These are phyloP conservation scores for Coptodon rendalli DNA, from an alignment of 2,113 vertebrate species.

Conservation along the genomic window DNA sequence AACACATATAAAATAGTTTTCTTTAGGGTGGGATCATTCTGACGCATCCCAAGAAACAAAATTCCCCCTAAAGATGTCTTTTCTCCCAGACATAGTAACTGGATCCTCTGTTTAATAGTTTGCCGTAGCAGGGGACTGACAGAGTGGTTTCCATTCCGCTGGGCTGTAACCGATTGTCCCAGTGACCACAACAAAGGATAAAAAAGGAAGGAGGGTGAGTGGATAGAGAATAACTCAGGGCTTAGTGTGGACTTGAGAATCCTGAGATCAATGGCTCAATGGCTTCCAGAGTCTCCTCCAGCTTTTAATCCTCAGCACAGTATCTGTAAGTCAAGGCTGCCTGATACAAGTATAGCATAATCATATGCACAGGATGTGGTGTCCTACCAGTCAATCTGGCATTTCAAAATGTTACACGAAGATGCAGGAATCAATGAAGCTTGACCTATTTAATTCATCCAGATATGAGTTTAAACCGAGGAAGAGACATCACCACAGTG, in stretches of 20 bases:
- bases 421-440: constrained; percentile 2
- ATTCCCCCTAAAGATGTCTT: constrained; percentile 45
- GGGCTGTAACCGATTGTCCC: constrained; percentile 69
- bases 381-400: constrained; percentile 9
- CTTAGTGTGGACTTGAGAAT: constrained; percentile 33
- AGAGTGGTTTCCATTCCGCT: constrained; percentile 64
- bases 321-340: constrained; percentile 31
- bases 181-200: constrained; percentile 67
- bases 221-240: constrained; percentile 37
- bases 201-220: constrained; percentile 47
- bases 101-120: constrained; percentile 69
- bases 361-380: constrained; percentile 17
- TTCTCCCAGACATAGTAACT: constrained; percentile 54
- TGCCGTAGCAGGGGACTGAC: constrained; percentile 50
- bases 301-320: constrained; percentile 35
- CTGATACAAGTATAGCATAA: constrained; percentile 10
- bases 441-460: constrained; percentile 36
- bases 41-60: constrained; percentile 26
- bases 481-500: constrained; percentile 16
- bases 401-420: constrained; percentile 3
- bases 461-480: constrained; percentile 37
- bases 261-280: constrained; percentile 56
- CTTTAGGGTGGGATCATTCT: constrained; percentile 5
- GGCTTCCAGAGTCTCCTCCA: constrained; percentile 53
- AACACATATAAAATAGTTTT: constrained; percentile 21